Evolutionary conservation across 2,113 vertebrate genomes (phyloP), one percentile per base, ranked within the genome.

Genomic region (Terrapene triunguis): DNA sequence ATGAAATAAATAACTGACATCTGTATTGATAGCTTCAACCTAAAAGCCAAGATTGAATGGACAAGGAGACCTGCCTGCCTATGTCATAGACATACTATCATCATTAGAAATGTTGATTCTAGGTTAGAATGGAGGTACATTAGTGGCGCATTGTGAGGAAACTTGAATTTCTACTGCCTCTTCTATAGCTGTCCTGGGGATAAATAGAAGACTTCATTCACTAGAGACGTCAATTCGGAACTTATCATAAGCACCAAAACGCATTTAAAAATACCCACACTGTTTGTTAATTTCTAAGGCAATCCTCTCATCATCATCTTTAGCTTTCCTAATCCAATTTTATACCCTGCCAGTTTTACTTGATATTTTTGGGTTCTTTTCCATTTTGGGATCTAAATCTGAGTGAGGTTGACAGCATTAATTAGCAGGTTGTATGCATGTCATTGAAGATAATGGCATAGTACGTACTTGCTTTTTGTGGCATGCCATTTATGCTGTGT

Each of bases 401-500:
- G 54, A 79, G 54, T 50, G 55, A 2, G 2, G 11, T 59, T 50
- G 50, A 50, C 12, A 72, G 57, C 44, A 14, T 65, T 69, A 44
- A 3, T 0, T 0, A 87, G 78, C 21, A 5, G 78, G 89, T 51
- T 91, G 32, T 25, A 10, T 78, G 87, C 57, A 88, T 53, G 87
- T 82, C 53, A 80, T 65, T n/a, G 59, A 88, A 89, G 85, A 94
- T 85, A 85, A 87, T 81, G 89, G 55, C 93, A 84, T 0, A 85
- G 88, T 89, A 91, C 85, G 92, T 93, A 62, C 5, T 32, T 32
- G 25, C n/a, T n/a, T 27, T 80, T 62, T 80, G 16, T n/a, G 44
- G 59, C 10, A 22, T 22, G 92, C 92, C 90, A 89, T 5, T 50
- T 87, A 4, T 32, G 8, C 90, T 90, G 79, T 91, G 94, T 97